phyloP scores from a whole-genome alignment of 2,797 vertebrate species.

The Toxotes lorentzi region DNA sequence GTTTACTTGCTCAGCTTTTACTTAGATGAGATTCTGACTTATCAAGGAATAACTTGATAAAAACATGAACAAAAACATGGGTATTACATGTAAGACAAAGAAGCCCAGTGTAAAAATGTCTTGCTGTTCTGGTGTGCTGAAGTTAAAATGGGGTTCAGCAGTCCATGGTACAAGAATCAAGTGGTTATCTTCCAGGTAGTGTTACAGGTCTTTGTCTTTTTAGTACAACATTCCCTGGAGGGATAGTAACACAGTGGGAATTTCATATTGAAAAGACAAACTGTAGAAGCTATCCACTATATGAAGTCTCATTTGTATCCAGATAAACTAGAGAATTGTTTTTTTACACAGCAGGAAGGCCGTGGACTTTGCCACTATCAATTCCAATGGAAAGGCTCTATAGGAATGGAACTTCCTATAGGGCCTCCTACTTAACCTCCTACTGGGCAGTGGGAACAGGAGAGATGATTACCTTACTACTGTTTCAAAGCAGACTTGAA shows the following conservation, averaged over 20 bases:
- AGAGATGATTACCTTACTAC: neutral
- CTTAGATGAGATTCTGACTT: rapidly evolving
- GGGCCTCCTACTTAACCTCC: no score
- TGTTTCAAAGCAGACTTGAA: neutral
- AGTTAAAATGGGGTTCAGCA: neutral
- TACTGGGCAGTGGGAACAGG: neutral
- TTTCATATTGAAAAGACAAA: neutral
- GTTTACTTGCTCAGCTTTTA: neutral
- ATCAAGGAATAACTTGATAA: neutral
- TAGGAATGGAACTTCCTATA: neutral
- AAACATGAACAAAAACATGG: neutral
- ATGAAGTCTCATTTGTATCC: no score
- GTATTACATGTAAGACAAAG: neutral
- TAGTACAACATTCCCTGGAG: no score
- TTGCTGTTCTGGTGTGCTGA: no score
- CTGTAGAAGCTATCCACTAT: neutral
- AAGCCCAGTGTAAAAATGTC: neutral
- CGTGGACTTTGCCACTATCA: neutral
- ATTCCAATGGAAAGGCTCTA: no score
- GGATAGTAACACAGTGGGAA: neutral
- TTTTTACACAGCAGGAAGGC: neutral
- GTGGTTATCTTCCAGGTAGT: neutral
- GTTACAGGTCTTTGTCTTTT: no score
- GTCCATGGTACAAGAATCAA: neutral
- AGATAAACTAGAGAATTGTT: neutral